Evolutionary conservation across 2,888 invertebrate species (phyloP).

Genomic region (Drosophila anomalata): DNA sequence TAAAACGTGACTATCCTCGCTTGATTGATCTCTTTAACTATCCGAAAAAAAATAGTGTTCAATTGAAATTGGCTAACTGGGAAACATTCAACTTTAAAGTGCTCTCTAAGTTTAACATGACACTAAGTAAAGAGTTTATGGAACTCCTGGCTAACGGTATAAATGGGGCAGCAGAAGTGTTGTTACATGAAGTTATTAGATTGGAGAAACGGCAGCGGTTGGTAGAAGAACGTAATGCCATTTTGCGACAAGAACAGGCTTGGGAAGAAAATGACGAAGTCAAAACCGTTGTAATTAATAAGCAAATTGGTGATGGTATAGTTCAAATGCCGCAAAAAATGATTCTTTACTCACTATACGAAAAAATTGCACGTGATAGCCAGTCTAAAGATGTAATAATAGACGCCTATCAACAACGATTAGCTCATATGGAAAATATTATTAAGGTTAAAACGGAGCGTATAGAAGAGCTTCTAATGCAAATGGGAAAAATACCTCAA

Average conservation of each 20-base stretch:
- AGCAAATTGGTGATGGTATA: conserved; percentile 82
- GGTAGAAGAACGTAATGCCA: conserved; percentile 48
- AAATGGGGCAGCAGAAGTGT: conserved; percentile 88
- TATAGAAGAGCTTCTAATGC: conserved; percentile 79
- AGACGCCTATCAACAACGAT: conserved; percentile 48
- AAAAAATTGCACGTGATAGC: conserved; percentile 67
- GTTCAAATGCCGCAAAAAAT: conserved; percentile 83
- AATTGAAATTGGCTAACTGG: conserved; percentile 91
- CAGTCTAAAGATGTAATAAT: conserved; percentile 69
- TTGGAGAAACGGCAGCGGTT: conserved; percentile 58
- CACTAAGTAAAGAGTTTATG: conserved; percentile 84
- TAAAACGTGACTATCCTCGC: conserved; percentile 89
- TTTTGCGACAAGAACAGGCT: conserved; percentile 67
- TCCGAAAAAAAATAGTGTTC: conserved; percentile 87
- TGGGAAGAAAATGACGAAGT: conserved; percentile 81
- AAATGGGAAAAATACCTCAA: conserved; percentile 66
- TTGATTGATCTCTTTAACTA: conserved; percentile 92
- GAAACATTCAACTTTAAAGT: conserved; percentile 91
- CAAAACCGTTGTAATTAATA: conserved; percentile 77
- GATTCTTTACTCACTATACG: conserved; percentile 82
- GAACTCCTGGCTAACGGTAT: conserved; percentile 87
- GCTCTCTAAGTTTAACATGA: conserved; percentile 86
- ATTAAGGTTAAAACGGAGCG: conserved; percentile 79
- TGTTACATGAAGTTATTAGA: conserved; percentile 84
- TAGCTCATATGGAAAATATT: conserved; percentile 80